Percentiles rank a stretch among this genome's conserved stretches.
phyloP scores from a whole-genome alignment of 2,797 vertebrate genomes.

The Platyrinchus mystaceus region DNA sequence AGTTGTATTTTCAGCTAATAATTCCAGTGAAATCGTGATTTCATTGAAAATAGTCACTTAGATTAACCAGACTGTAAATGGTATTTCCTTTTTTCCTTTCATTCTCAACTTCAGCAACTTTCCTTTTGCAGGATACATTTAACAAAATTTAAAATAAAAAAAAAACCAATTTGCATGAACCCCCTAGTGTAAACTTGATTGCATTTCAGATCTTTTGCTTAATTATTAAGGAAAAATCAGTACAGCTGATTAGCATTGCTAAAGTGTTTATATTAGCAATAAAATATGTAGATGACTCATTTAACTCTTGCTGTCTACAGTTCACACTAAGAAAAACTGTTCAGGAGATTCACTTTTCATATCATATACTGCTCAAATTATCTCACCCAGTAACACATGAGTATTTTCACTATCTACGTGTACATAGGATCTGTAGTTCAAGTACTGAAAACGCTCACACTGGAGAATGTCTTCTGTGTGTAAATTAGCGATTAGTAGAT shows the following conservation, averaged over 20 bases:
- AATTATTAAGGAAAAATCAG: conserved; percentile 81
- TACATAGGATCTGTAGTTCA: not conserved
- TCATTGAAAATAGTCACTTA: conserved; percentile 39
- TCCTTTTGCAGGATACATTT: conserved; percentile 43
- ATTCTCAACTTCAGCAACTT: conserved; percentile 55
- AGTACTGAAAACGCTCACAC: not conserved
- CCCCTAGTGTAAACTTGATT: conserved; percentile 78
- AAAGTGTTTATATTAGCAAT: conserved; percentile 70
- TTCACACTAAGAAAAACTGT: not conserved
- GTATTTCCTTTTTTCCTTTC: not conserved
- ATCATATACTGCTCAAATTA: not conserved
- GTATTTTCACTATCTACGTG: not conserved
- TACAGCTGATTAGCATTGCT: conserved; percentile 77
- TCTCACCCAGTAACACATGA: not conserved
- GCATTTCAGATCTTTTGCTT: conserved; percentile 75
- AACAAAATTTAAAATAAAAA: conserved; percentile 59
- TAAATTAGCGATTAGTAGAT: not conserved
- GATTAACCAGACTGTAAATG: conserved; percentile 42
- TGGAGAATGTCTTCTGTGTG: not conserved
- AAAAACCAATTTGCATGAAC: conserved; percentile 70
- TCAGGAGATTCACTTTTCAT: not conserved
- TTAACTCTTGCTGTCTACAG: conserved; percentile 65
- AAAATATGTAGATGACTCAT: conserved; percentile 51
- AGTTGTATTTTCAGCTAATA: conserved; percentile 20
- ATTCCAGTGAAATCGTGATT: not conserved